A percentile compares a stretch with the other conserved stretches of the same genome.
These are phyloP conservation scores for Erebia epiphron DNA, from an alignment of 2,888 invertebrate species.

Conservation along the genomic window DNA sequence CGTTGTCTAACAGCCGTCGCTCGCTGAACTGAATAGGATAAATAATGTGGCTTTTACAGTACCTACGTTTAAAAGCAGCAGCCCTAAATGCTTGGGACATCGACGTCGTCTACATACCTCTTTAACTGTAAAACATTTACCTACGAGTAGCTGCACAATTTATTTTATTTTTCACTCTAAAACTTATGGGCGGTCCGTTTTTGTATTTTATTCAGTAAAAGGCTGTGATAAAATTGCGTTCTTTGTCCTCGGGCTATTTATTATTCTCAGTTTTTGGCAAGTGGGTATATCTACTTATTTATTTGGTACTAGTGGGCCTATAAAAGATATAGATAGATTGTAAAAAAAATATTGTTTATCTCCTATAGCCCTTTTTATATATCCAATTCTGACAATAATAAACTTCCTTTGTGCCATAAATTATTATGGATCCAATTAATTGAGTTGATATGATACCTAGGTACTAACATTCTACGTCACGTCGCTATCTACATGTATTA, in stretches of 20 bases:
- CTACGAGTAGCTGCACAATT: conserved; percentile 7
- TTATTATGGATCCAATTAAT: too few relatives aligned
- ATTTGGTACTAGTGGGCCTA: too few relatives aligned
- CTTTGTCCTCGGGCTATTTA: background rate
- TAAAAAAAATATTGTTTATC: too few relatives aligned
- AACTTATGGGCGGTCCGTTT: conserved; percentile 12
- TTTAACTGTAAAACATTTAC: conserved; percentile 18
- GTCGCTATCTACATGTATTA: too few relatives aligned
- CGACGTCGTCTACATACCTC: conserved; percentile 20
- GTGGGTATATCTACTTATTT: too few relatives aligned
- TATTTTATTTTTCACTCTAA: conserved; percentile 11
- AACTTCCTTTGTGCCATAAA: too few relatives aligned
- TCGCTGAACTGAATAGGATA: conserved; percentile 9
- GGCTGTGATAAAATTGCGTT: background rate
- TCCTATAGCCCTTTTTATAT: too few relatives aligned
- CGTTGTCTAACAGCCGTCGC: conserved; percentile 4
- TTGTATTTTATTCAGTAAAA: conserved; percentile 17
- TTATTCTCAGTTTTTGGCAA: too few relatives aligned
- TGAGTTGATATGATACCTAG: too few relatives aligned
- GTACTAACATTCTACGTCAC: too few relatives aligned
- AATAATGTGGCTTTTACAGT: conserved; percentile 23
- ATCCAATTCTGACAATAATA: too few relatives aligned
- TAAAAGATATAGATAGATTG: too few relatives aligned
- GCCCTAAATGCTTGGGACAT: conserved; percentile 15
- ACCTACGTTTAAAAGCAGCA: conserved; percentile 15